phyloP scores from a whole-genome alignment of 2,888 invertebrate species.

The Diloba caeruleocephala region DNA sequence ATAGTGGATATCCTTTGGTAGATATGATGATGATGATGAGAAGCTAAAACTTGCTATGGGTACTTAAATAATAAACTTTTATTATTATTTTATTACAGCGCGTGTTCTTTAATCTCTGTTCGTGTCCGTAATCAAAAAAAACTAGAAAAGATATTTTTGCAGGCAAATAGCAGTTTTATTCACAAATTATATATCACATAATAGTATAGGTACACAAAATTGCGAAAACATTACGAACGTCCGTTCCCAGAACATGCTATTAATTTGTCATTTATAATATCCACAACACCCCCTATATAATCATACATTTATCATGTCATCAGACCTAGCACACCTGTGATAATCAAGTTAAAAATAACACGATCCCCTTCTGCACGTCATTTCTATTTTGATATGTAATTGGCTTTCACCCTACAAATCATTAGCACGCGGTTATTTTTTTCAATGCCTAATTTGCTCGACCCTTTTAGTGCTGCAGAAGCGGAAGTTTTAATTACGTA shows the following conservation, averaged over 20 bases:
- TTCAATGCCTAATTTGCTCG: constrained; percentile 44
- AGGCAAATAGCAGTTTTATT: constrained; percentile 22
- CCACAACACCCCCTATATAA: constrained; percentile 30
- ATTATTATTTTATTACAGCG: too few species aligned
- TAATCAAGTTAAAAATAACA: constrained; percentile 28
- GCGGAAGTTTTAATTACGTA: constrained; percentile 55
- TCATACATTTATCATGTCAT: constrained; percentile 37
- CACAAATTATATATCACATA: not conserved
- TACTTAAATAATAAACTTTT: too few species aligned
- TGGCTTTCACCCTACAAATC: constrained; percentile 43
- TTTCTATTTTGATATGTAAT: constrained; percentile 48
- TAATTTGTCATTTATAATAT: constrained; percentile 52
- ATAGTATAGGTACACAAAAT: constrained; percentile 23
- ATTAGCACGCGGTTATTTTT: constrained; percentile 46
- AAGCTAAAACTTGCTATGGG: too few species aligned
- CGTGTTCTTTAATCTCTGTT: too few species aligned
- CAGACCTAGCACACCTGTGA: constrained; percentile 45
- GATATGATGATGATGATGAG: too few species aligned
- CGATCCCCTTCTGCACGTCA: constrained; percentile 8
- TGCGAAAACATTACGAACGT: constrained; percentile 35
- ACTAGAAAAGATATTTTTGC: too few species aligned
- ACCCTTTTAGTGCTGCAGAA: constrained; percentile 41
- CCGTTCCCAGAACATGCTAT: constrained; percentile 36
- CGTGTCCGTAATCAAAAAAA: too few species aligned
- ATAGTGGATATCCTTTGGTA: too few species aligned